phyloP scores from a whole-genome alignment of 2,797 vertebrate species.

The Takifugu ocellatus region DNA sequence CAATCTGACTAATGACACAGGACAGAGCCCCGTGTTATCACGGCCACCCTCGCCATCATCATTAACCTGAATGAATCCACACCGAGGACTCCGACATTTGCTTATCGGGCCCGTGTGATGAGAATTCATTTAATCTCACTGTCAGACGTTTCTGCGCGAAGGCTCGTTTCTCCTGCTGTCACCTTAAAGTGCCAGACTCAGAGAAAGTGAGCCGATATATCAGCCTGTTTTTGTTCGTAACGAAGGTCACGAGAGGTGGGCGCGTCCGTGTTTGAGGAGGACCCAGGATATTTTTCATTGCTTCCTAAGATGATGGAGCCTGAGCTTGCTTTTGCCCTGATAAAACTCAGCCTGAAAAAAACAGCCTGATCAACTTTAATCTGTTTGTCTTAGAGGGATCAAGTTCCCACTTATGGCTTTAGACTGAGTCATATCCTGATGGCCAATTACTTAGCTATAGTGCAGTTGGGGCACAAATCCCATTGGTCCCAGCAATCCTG shows the following conservation, averaged over 20 bases:
- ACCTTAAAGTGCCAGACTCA: constrained; percentile 47
- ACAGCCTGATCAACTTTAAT: constrained; percentile 4
- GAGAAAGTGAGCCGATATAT: constrained; percentile 44
- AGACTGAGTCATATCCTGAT: constrained; percentile 26
- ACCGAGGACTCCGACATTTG: constrained; percentile 16
- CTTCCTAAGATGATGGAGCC: constrained; percentile 36
- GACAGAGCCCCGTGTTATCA: constrained; percentile 53
- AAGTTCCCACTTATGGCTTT: constrained; percentile 26
- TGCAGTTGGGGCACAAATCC: constrained; percentile 43
- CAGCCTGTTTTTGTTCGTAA: constrained; percentile 50
- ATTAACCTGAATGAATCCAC: constrained; percentile 8
- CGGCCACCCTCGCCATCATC: constrained; percentile 47
- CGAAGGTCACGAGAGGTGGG: constrained; percentile 54
- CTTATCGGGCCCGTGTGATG: constrained; percentile 35
- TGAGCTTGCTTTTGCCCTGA: constrained; percentile 20
- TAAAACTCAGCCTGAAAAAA: constrained; percentile 26
- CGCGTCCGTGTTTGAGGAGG: constrained; percentile 28
- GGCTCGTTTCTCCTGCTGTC: constrained; percentile 64
- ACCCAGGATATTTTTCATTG: constrained; percentile 49
- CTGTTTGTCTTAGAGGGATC: constrained; percentile 14
- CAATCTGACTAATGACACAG: constrained; percentile 58
- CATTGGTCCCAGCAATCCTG: constrained; percentile 35
- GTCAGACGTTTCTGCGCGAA: constrained; percentile 35
- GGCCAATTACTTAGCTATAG: constrained; percentile 51
- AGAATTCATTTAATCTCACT: constrained; percentile 32